Conservation (phyloP, 2,113 vertebrate species). For the Podarcis muralis region DNA sequence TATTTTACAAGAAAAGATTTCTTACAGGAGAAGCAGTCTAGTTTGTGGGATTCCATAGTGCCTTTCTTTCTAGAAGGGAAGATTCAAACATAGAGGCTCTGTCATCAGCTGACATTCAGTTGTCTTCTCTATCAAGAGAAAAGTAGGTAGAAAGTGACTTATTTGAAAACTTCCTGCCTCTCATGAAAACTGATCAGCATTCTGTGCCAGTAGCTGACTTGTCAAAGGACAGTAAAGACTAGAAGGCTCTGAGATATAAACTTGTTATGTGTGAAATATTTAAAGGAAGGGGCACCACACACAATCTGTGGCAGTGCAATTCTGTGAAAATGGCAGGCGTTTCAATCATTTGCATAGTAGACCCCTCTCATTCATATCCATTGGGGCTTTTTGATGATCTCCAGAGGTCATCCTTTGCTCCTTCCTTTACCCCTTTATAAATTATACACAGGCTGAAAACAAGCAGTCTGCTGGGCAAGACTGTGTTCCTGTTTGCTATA, state of each 20-base stretch:
- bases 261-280: neutral
- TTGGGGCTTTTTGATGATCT: neutral
- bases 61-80: neutral
- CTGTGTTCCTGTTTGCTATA: neutral
- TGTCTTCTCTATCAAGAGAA: no score
- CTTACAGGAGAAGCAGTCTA: neutral
- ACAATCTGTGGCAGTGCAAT: neutral
- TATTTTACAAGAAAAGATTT: neutral
- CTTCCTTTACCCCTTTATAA: neutral
- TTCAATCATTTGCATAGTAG: neutral
- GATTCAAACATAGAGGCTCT: neutral
- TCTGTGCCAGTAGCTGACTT: neutral
- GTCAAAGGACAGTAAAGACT: neutral
- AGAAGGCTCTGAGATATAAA: neutral
- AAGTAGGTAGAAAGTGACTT: neutral
- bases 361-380: neutral
- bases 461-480: neutral
- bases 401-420: neutral
- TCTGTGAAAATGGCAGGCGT: neutral
- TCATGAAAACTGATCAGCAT: neutral
- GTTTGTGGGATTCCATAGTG: neutral
- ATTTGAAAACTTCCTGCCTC: neutral
- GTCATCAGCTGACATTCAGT: neutral
- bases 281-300: neutral
- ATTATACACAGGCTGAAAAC: neutral